phyloP scores from a whole-genome alignment of 2,888 invertebrate genomes.

The Micoletzkya japonica region DNA sequence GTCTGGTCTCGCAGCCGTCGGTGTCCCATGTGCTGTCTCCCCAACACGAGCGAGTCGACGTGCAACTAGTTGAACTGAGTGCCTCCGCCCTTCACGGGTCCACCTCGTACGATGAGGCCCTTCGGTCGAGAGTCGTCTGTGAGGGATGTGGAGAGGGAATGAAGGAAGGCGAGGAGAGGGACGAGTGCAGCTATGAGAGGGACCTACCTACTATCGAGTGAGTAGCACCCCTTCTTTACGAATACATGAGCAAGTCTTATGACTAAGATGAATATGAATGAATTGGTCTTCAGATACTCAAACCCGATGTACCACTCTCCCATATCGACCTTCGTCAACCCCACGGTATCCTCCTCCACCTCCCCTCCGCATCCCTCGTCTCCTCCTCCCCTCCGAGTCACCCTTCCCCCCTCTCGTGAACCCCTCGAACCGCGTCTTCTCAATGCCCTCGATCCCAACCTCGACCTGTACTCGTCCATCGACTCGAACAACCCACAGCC shows the following conservation, averaged over 20 bases:
- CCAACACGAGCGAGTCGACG: not conserved
- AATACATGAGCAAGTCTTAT: not conserved
- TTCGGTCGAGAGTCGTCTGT: conserved; percentile 31
- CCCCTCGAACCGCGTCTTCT: conserved; percentile 14
- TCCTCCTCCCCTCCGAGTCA: not conserved
- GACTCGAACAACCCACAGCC: conserved; percentile 28
- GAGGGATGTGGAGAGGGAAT: not conserved
- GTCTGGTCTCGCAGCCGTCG: conserved; percentile 15
- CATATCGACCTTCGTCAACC: conserved; percentile 36
- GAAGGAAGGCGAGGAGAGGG: not conserved
- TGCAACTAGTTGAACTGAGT: conserved; percentile 18
- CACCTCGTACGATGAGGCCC: conserved; percentile 45
- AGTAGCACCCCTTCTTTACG: not conserved
- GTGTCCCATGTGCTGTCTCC: not conserved
- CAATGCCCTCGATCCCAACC: conserved; percentile 25
- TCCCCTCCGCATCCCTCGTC: conserved; percentile 1
- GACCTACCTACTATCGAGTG: conserved; percentile 23
- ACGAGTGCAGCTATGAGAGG: conserved; percentile 16
- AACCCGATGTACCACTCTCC: conserved; percentile 42
- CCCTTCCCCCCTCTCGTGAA: not conserved
- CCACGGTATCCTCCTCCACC: conserved; percentile 1
- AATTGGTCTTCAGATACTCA: conserved; percentile 12
- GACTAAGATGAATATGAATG: not conserved
- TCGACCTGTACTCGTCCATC: conserved; percentile 33
- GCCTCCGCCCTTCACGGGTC: conserved; percentile 32